These are phyloP conservation scores for Plagodis pulveraria DNA, from an alignment of 2,888 invertebrate genomes.

Conservation along the genomic window DNA sequence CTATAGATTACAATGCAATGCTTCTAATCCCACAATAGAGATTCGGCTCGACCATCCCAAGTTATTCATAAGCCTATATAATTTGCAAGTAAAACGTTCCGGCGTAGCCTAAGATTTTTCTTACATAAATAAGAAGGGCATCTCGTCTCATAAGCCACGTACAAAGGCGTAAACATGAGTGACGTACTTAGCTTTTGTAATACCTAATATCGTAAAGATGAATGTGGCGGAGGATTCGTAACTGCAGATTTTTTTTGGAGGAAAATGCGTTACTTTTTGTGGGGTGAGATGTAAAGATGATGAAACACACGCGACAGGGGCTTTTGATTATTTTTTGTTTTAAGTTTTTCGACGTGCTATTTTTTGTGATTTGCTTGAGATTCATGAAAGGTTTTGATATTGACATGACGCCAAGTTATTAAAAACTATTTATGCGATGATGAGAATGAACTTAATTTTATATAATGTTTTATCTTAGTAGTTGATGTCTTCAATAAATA, in stretches of 20 bases:
- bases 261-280: constrained; percentile 42
- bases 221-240: constrained; percentile 59
- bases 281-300: constrained; percentile 39
- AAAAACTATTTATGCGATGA: too few relatives aligned
- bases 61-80: constrained; percentile 73
- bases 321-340: neutral
- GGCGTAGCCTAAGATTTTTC: constrained; percentile 59
- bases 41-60: constrained; percentile 25
- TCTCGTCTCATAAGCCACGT: constrained; percentile 79
- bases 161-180: constrained; percentile 78
- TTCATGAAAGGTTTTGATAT: too few relatives aligned
- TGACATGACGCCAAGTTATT: too few relatives aligned
- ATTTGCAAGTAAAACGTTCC: constrained; percentile 70
- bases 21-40: too few relatives aligned
- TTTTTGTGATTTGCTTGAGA: too few relatives aligned
- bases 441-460: too few relatives aligned
- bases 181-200: constrained; percentile 74
- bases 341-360: neutral
- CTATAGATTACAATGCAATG: too few relatives aligned
- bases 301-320: constrained; percentile 33
- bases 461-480: too few relatives aligned
- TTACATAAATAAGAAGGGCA: constrained; percentile 72
- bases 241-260: constrained; percentile 47
- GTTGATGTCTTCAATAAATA: too few relatives aligned
- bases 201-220: constrained; percentile 74